Conservation (phyloP, 2,797 vertebrate species). For the Lates japonicus region DNA sequence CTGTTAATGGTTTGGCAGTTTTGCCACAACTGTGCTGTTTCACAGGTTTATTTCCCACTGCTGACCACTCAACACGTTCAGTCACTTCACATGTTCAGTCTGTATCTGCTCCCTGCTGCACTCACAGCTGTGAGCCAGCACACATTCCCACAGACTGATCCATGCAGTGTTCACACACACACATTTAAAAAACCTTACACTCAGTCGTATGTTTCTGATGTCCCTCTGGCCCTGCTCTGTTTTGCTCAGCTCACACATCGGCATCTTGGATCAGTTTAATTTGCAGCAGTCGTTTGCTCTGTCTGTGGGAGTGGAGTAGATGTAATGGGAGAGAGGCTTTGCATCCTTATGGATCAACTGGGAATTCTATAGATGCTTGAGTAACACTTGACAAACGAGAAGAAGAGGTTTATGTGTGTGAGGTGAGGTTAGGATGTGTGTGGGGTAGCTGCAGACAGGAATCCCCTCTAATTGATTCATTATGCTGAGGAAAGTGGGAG, state of each 20-base stretch:
- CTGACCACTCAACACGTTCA: not conserved
- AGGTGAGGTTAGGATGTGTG: conserved; percentile 28
- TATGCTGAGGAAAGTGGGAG: conserved; percentile 10
- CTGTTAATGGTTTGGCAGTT: not conserved
- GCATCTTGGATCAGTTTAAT: conserved; percentile 43
- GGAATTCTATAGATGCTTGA: conserved; percentile 40
- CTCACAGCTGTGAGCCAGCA: conserved; percentile 54
- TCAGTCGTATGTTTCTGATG: conserved; percentile 19
- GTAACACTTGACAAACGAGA: conserved; percentile 16
- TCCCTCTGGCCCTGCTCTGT: conserved; percentile 37
- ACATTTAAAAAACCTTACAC: conserved; percentile 21
- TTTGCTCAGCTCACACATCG: conserved; percentile 27
- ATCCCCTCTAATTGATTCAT: conserved; percentile 43
- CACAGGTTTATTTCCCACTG: conserved; percentile 7
- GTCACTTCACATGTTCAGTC: conserved; percentile 22
- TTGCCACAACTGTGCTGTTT: conserved; percentile 32
- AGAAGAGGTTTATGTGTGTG: conserved; percentile 11
- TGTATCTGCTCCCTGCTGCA: conserved; percentile 27
- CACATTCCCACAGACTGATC: conserved; percentile 52
- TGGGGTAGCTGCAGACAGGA: conserved; percentile 15
- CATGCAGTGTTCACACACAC: conserved; percentile 24
- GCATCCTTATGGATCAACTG: conserved; percentile 35
- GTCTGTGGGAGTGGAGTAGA: conserved; percentile 21
- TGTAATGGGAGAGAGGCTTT: conserved; percentile 29
- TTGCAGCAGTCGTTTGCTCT: conserved; percentile 21